Evolutionary conservation across 2,113 vertebrate genomes (phyloP), one percentile per base, ranked within the genome.

Genomic region (Oceanodroma tethys): DNA sequence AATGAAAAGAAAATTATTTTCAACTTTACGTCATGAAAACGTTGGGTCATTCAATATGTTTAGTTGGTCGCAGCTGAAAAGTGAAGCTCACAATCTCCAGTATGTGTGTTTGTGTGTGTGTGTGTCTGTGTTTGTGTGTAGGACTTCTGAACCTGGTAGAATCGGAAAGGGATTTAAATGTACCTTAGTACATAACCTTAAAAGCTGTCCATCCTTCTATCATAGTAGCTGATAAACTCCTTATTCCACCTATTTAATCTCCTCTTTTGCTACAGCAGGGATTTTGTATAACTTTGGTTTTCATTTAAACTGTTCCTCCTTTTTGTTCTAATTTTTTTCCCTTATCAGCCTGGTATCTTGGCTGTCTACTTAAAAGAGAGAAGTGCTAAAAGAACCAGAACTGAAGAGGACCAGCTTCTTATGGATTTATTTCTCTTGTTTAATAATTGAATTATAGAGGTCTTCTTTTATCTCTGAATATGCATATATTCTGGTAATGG

Each of bases 401-500:
- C 11, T 67, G 34, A 74, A 62, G 60, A 86, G 7, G 16, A 78
- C 22, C 16, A 6, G 9, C 66, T 95, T 89, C 47, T 52, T 87
- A 23, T 7, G 38, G 80, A 71, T 91, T 90, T 89, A 53, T 91
- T 34, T 82, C 40, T 52, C 53, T 92, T 88, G 36, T 70, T 96
- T 95, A 94, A 89, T 93, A 94, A 96, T 94, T 96, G 60, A 96
- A 94, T 81, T 94, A 89, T 34, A 79, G 68, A 67, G 56, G 47
- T 81, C 73, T 78, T 81, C 92, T 94, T 97, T 96, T 96, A 93
- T 96, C 80, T 94, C 83, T 89, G 83, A 71, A 81, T 96, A 79
- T 96, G 68, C 50, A 67, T 87, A 42, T 81, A 59, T 87, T 67
- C 83, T 81, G 76, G 83, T 95, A 91, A 86, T 84, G 26, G 43